These are phyloP conservation scores for Pseudorhiza aurosa DNA, from an alignment of 30 jellyfish, hydroid and myxozoan genomes.

Conservation along the genomic window DNA sequence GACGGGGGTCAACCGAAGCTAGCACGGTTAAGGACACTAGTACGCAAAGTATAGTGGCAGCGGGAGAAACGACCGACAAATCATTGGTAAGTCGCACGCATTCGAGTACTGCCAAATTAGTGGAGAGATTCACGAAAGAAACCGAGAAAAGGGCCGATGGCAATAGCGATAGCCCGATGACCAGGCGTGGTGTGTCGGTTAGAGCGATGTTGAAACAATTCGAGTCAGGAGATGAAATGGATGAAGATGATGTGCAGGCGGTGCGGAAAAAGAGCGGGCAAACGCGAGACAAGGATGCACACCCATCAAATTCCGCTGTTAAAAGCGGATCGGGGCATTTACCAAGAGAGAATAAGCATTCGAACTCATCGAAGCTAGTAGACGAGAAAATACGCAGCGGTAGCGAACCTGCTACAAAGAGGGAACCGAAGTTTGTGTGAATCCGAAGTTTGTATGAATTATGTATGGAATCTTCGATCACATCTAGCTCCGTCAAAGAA, in stretches of 20 bases:
- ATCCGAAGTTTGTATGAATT: background rate
- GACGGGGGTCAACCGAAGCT: background rate
- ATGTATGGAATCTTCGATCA: too few species aligned
- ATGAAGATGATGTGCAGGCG: slow-evolving; percentile 31
- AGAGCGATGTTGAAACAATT: slow-evolving; percentile 53
- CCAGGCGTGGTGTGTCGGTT: slow-evolving; percentile 47
- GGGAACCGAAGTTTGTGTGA: slow-evolving; percentile 55
- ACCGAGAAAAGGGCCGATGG: slow-evolving; percentile 21
- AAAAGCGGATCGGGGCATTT: slow-evolving; percentile 10
- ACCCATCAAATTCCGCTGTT: background rate
- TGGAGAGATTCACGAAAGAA: slow-evolving; percentile 44
- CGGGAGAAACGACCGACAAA: background rate
- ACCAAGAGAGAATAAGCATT: slow-evolving; percentile 33
- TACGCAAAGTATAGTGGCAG: background rate
- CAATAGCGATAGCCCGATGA: slow-evolving; percentile 36
- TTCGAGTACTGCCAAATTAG: slow-evolving; percentile 51
- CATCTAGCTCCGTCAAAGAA: too few species aligned
- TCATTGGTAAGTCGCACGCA: background rate
- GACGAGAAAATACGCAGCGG: slow-evolving; percentile 38
- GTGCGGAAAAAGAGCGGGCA: slow-evolving; percentile 1
- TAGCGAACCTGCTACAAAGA: slow-evolving; percentile 9
- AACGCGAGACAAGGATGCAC: background rate
- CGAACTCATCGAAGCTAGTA: background rate
- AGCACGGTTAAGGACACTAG: background rate
- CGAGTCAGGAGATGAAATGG: slow-evolving; percentile 74